Conservation (phyloP, 2,113 vertebrate species). For the Galeopterus variegatus region DNA sequence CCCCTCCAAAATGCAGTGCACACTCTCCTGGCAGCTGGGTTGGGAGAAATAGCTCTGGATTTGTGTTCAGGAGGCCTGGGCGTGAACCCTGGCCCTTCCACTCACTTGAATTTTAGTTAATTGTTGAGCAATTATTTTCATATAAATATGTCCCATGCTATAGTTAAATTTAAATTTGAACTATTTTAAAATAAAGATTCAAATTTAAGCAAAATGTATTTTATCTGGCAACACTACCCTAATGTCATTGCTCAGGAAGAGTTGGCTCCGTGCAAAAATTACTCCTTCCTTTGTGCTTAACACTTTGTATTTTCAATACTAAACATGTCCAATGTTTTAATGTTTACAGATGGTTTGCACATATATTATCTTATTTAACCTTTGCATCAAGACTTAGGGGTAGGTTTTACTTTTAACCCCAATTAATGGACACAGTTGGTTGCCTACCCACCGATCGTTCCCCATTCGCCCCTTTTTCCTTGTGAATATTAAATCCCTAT, state of each 20-base stretch:
- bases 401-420: neutral
- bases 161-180: constrained; percentile 21
- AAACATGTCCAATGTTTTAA: neutral
- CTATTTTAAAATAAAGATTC: constrained; percentile 38
- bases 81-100: too few relatives aligned
- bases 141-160: neutral
- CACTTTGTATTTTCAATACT: neutral
- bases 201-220: neutral
- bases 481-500: accelerated
- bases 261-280: neutral
- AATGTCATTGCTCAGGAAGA: neutral
- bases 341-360: neutral
- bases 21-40: too few relatives aligned
- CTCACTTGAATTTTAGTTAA: neutral
- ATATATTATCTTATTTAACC: neutral
- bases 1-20: too few relatives aligned
- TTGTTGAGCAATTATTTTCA: neutral
- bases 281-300: neutral
- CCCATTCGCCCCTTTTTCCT: neutral
- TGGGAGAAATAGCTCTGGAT: too few relatives aligned
- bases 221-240: neutral
- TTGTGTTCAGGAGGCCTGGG: too few relatives aligned
- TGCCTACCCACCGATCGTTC: neutral
- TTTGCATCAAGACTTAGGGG: neutral
- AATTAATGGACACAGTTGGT: neutral